Conservation (phyloP, 2,797 vertebrate genomes). For the Champsocephalus gunnari region DNA sequence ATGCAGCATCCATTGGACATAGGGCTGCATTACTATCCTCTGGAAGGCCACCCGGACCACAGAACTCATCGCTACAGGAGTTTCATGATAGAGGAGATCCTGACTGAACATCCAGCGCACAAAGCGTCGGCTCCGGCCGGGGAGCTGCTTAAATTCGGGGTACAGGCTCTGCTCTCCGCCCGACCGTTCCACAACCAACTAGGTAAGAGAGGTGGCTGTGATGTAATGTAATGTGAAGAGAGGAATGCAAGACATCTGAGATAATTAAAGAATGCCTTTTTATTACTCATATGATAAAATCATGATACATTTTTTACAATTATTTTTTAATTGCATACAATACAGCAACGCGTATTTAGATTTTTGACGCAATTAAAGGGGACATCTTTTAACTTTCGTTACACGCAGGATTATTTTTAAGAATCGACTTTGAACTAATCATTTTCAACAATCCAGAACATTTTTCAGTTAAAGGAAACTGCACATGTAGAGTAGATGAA, state of each 20-base stretch:
- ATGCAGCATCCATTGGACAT: conserved; percentile 96
- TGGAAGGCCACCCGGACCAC: conserved; percentile 90
- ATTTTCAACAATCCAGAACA: not conserved
- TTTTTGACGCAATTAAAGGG: too few species aligned
- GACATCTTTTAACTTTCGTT: not conserved
- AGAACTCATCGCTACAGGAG: conserved; percentile 96
- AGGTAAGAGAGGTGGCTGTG: conserved; percentile 81
- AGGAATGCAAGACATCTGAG: not conserved
- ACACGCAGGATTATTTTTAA: not conserved
- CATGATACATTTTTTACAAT: too few species aligned
- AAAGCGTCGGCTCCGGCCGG: conserved; percentile 88
- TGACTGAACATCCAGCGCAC: conserved; percentile 92
- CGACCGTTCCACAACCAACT: conserved; percentile 94
- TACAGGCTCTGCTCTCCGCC: conserved; percentile 92
- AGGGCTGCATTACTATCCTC: conserved; percentile 90
- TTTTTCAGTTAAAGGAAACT: not conserved
- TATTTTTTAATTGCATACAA: not conserved
- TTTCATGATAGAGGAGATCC: conserved; percentile 99
- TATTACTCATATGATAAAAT: not conserved
- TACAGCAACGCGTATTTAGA: not conserved
- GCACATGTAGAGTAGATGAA: not conserved
- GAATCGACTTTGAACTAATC: too few species aligned
- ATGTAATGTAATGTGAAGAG: not conserved
- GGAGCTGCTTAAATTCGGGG: conserved; percentile 95
- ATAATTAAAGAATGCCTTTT: not conserved